phyloP scores from a whole-genome alignment of 2,888 invertebrate species.

The Mythimna vitellina region DNA sequence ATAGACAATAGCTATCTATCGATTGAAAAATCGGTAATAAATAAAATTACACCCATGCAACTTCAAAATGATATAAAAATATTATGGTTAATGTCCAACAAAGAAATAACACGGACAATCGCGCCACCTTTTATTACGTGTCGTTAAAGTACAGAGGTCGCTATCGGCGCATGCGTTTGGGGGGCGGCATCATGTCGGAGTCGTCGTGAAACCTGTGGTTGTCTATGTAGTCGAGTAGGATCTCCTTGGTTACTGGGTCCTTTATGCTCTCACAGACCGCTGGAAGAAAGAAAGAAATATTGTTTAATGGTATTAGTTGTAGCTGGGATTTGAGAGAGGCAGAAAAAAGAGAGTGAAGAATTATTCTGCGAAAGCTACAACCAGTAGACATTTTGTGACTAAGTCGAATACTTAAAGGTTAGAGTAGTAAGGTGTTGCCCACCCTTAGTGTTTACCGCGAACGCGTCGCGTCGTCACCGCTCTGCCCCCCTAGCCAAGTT shows the following conservation, averaged over 20 bases:
- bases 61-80: neutral
- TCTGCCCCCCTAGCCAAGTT: too few relatives aligned
- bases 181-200: constrained; percentile 93
- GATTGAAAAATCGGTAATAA: too few relatives aligned
- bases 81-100: constrained; percentile 6
- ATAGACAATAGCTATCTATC: too few relatives aligned
- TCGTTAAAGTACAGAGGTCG: constrained; percentile 41
- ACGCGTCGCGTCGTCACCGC: too few relatives aligned
- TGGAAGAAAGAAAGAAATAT: constrained; percentile 77
- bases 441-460: too few relatives aligned
- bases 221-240: constrained; percentile 94
- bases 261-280: constrained; percentile 96
- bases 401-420: too few relatives aligned
- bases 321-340: neutral
- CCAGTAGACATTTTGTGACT: too few relatives aligned
- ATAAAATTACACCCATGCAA: neutral
- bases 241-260: constrained; percentile 96
- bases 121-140: constrained; percentile 42
- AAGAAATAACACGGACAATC: constrained; percentile 48
- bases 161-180: constrained; percentile 87
- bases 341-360: too few relatives aligned
- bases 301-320: neutral
- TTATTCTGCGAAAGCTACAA: too few relatives aligned
- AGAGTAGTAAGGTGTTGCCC: too few relatives aligned
- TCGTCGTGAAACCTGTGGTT: constrained; percentile 92